Evolutionary conservation across 2,113 vertebrate genomes (phyloP).

Genomic region (Gavia stellata): DNA sequence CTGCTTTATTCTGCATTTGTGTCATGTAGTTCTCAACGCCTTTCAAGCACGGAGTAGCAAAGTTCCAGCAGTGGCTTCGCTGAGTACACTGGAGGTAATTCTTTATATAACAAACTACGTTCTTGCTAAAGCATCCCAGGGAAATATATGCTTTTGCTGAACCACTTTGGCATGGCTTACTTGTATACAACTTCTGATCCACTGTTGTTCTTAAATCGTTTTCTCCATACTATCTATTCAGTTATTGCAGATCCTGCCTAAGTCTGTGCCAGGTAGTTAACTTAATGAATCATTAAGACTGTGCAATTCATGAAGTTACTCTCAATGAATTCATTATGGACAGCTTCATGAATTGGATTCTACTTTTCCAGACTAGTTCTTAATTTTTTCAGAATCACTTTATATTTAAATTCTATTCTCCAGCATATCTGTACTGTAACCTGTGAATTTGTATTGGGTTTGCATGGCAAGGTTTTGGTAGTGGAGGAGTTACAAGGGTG

Average conservation of each 20-base stretch:
- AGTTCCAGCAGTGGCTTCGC: background rate
- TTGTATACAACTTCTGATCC: background rate
- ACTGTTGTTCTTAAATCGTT: background rate
- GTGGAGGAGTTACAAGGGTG: fast-evolving
- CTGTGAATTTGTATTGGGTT: background rate
- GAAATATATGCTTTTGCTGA: background rate
- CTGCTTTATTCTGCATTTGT: background rate
- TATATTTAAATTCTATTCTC: background rate
- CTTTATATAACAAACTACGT: background rate
- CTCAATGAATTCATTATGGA: background rate
- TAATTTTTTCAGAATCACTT: background rate
- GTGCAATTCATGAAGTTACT: background rate
- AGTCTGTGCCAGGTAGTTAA: background rate
- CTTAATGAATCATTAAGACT: background rate
- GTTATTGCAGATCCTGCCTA: background rate
- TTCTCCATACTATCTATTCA: background rate
- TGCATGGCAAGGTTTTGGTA: background rate
- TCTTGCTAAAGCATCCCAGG: background rate
- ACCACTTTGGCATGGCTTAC: background rate
- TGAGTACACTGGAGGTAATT: background rate
- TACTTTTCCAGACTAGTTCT: background rate
- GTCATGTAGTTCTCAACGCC: background rate
- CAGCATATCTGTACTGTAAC: background rate
- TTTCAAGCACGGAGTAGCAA: background rate
- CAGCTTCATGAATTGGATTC: background rate